Evolutionary conservation across 2,888 invertebrate species (phyloP), one percentile per base, ranked within the genome.

Genomic region (Orchesella flavescens): DNA sequence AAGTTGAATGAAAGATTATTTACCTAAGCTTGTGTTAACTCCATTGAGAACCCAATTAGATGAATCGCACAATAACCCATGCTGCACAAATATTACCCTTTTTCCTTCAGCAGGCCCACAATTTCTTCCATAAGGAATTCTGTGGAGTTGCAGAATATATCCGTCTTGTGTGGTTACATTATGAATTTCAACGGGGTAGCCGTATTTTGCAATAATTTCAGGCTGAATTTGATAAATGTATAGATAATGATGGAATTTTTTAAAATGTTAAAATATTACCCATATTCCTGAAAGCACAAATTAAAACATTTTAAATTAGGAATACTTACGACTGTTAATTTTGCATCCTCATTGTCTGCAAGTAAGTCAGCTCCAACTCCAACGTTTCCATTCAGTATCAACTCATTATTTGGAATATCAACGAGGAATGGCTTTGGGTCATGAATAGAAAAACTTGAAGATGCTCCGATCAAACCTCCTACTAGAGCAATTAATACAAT

Each of bases 31-130:
- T 78, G 91, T 89, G 78, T 90, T 89, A 0, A 89, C 90, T 13
- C 89, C 88, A 84, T 91, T 91, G 61, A 91, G 89, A n/a, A 92
- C 91, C 94, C 94, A 97, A 90, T 94, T 94, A 0, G 94, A 93
- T 0, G 96, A 95, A 88, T 94, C 94, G 9, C 93, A 93, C 0
- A 95, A 90, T 2, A 97, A 90, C 0, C 97, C 97, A 89, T 96
- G 96, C 89, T 96, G 95, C 53, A 96, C 90, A 84, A 95, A 91
- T 5, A 89, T 87, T 0, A 89, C 88, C 19, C 78, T 61, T 49
- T 85, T 85, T 9, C 73, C 73, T n/a, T 55, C 75, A 5, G 69
- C 74, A 44, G 75, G 69, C 15, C 69, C 72, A 19, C 72, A 89
- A 86, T 43, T 72, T 46, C 71, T 78, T 13, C 74, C 63, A 15